Conservation (phyloP, 1,140 invertebrate genomes). For the Aphelenchoides besseyi region DNA sequence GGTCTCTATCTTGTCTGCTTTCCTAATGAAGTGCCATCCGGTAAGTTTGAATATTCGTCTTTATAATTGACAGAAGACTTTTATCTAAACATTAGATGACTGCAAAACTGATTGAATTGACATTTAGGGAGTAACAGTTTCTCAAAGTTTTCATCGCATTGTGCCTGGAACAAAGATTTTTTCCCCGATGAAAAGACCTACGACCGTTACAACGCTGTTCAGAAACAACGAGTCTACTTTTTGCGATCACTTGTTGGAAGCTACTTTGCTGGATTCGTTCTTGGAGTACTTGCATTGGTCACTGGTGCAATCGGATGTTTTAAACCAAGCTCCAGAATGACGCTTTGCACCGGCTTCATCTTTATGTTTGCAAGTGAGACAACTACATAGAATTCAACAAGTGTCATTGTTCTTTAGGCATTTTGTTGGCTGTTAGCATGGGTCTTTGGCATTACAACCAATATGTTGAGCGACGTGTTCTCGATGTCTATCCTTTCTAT, state of each 20-base stretch:
- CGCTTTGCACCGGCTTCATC: slow-evolving; percentile 36
- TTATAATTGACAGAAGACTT: neutral
- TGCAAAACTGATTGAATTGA: slow-evolving; percentile 16
- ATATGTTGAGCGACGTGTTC: slow-evolving; percentile 38
- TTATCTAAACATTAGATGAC: neutral
- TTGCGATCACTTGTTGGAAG: slow-evolving; percentile 31
- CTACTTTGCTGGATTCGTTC: slow-evolving; percentile 30
- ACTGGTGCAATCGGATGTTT: slow-evolving; percentile 41
- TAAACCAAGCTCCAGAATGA: slow-evolving; percentile 35
- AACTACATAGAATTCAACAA: neutral
- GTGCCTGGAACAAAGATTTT: slow-evolving; percentile 31
- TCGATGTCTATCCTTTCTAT: slow-evolving; percentile 45
- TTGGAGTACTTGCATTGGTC: slow-evolving; percentile 30
- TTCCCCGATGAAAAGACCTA: slow-evolving; percentile 22
- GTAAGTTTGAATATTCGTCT: neutral
- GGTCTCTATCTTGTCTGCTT: slow-evolving; percentile 45
- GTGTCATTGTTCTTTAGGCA: slow-evolving; percentile 21
- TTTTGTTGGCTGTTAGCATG: slow-evolving; percentile 40
- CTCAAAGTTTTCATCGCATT: slow-evolving; percentile 24
- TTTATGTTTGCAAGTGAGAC: slow-evolving; percentile 37
- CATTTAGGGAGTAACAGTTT: slow-evolving; percentile 31
- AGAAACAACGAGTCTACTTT: slow-evolving; percentile 46
- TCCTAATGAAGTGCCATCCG: slow-evolving; percentile 39
- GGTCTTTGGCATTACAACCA: slow-evolving; percentile 38
- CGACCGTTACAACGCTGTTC: slow-evolving; percentile 38